Evolutionary conservation across 2,888 invertebrate species (phyloP).

Genomic region (Pardosa pseudoannulata): DNA sequence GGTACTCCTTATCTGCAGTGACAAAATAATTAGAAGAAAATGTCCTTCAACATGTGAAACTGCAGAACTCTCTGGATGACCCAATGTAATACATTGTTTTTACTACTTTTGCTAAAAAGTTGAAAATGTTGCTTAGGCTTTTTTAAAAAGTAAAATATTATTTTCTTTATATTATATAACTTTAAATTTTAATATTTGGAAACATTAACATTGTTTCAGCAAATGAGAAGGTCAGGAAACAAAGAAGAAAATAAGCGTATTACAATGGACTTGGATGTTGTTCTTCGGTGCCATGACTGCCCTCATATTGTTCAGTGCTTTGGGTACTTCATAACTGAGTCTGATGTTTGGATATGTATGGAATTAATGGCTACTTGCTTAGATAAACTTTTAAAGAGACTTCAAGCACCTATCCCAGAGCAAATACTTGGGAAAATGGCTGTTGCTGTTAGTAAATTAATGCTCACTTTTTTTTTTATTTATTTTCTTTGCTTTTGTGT

Average conservation of each 20-base stretch:
- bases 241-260: conserved; percentile 98
- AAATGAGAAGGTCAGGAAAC: conserved; percentile 98
- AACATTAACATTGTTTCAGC: too few species aligned
- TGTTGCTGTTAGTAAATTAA: conserved; percentile 85
- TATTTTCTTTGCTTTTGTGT: too few species aligned
- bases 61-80: too few species aligned
- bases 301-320: conserved; percentile 97
- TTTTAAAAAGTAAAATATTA: too few species aligned
- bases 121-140: too few species aligned
- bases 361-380: conserved; percentile 99
- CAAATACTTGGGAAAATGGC: conserved; percentile 97
- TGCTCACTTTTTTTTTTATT: not conserved
- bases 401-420: conserved; percentile 94
- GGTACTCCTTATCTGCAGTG: too few species aligned
- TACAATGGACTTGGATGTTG: conserved; percentile 98
- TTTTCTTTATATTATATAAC: too few species aligned
- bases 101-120: too few species aligned
- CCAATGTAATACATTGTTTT: too few species aligned
- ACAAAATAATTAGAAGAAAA: too few species aligned
- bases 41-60: too few species aligned
- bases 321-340: conserved; percentile 95
- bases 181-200: too few species aligned
- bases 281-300: conserved; percentile 97
- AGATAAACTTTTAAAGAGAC: conserved; percentile 93
- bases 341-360: conserved; percentile 98